These are phyloP conservation scores for Megaustenia siamemsis DNA, from an alignment of 2,888 invertebrate species.

Conservation along the genomic window DNA sequence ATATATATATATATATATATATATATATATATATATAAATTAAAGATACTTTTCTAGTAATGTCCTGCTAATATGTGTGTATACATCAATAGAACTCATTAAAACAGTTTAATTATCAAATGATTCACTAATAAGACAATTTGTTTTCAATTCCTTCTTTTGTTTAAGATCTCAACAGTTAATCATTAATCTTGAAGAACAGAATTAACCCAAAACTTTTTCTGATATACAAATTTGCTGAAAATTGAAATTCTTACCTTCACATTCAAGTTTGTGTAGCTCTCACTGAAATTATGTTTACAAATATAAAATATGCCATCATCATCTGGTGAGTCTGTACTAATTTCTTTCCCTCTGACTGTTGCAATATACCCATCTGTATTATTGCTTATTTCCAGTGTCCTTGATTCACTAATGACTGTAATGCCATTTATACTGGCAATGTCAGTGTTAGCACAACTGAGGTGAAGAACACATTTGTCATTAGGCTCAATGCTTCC, in stretches of 20 bases:
- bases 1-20: no score
- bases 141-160: no score
- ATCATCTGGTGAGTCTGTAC: not conserved
- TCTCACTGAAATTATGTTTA: slow-evolving; percentile 14
- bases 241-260: slow-evolving; percentile 25
- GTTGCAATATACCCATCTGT: slow-evolving; percentile 45
- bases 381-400: slow-evolving; percentile 47
- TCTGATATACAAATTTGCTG: no score
- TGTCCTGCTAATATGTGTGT: no score
- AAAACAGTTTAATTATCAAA: no score
- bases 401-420: slow-evolving; percentile 52
- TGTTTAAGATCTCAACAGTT: no score
- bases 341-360: slow-evolving; percentile 34
- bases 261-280: slow-evolving; percentile 19
- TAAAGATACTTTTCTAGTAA: no score
- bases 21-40: no score
- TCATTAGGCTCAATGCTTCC: not conserved
- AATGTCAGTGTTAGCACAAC: slow-evolving; percentile 1
- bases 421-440: slow-evolving; percentile 37
- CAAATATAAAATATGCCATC: slow-evolving; percentile 3
- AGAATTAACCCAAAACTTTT: no score
- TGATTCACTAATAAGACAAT: no score
- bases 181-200: no score
- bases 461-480: slow-evolving; percentile 26
- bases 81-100: no score